Evolutionary conservation across 2,888 invertebrate species (phyloP).

Genomic region (Mythimna pallens): DNA sequence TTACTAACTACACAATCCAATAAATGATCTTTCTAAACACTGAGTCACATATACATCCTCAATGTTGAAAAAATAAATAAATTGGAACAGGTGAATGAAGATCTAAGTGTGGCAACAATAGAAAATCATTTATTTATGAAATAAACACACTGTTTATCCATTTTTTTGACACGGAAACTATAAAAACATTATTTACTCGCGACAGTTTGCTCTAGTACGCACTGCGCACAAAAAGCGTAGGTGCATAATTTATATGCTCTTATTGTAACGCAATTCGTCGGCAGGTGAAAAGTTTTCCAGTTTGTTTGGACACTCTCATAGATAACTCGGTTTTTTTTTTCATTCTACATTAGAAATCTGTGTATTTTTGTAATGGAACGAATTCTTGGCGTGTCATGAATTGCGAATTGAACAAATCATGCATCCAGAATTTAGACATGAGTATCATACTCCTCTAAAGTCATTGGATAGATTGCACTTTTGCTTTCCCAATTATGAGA

Average conservation of each 20-base stretch:
- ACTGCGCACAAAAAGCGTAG: slow-evolving; percentile 60
- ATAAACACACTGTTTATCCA: slow-evolving; percentile 40
- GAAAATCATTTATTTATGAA: slow-evolving; percentile 12
- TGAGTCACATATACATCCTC: background rate
- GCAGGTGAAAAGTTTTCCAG: slow-evolving; percentile 53
- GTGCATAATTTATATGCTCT: slow-evolving; percentile 64
- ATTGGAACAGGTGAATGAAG: slow-evolving; percentile 20
- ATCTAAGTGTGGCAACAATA: slow-evolving; percentile 26
- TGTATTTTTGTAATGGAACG: slow-evolving; percentile 33
- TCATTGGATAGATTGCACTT: background rate
- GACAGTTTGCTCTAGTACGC: slow-evolving; percentile 59
- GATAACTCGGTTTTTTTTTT: slow-evolving; percentile 23
- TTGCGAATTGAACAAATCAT: slow-evolving; percentile 24
- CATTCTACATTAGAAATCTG: slow-evolving; percentile 27
- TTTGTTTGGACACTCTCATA: slow-evolving; percentile 45
- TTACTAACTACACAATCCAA: background rate
- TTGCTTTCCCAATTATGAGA: background rate
- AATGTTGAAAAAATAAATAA: slow-evolving; percentile 1
- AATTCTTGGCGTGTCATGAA: slow-evolving; percentile 18
- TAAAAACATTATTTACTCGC: slow-evolving; percentile 63
- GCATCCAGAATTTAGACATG: slow-evolving; percentile 8
- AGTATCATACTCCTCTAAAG: background rate
- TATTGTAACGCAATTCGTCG: slow-evolving; percentile 49
- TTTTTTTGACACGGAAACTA: slow-evolving; percentile 49
- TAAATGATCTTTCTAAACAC: background rate